Conservation (phyloP, 2,888 invertebrate species). For the Rugalucina vietnamica region DNA sequence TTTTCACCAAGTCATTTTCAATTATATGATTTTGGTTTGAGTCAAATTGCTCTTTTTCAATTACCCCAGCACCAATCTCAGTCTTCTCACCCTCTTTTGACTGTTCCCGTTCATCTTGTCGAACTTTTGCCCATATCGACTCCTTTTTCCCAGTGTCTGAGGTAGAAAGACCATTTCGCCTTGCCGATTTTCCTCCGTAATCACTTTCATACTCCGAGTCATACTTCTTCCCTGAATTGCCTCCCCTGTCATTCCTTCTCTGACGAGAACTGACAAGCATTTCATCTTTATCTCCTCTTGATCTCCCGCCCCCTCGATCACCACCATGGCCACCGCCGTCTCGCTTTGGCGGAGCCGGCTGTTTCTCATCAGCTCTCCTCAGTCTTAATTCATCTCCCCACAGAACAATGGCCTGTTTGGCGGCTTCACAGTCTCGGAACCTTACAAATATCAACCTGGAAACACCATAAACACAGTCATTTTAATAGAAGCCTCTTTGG, state of each 20-base stretch:
- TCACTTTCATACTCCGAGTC: background rate
- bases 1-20: too few relatives aligned
- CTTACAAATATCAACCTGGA: constrained; percentile 62
- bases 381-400: constrained; percentile 46
- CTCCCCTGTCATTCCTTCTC: background rate
- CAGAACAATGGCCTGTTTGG: constrained; percentile 51
- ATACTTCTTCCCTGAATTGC: background rate
- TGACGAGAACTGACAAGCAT: background rate
- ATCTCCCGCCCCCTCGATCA: background rate
- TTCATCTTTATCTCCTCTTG: background rate
- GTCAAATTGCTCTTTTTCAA: too few relatives aligned
- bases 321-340: background rate
- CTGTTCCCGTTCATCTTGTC: background rate
- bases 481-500: background rate
- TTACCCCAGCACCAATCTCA: too few relatives aligned
- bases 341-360: background rate
- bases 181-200: background rate
- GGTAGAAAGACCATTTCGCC: background rate
- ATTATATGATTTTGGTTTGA: too few relatives aligned
- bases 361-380: constrained; percentile 53
- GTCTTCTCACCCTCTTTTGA: too few relatives aligned
- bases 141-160: background rate
- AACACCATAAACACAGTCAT: too few relatives aligned
- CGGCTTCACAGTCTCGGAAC: constrained; percentile 42
- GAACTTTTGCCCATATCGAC: background rate